Evolutionary conservation across 1,140 invertebrate genomes (phyloP).

Genomic region (Orchesella cincta): DNA sequence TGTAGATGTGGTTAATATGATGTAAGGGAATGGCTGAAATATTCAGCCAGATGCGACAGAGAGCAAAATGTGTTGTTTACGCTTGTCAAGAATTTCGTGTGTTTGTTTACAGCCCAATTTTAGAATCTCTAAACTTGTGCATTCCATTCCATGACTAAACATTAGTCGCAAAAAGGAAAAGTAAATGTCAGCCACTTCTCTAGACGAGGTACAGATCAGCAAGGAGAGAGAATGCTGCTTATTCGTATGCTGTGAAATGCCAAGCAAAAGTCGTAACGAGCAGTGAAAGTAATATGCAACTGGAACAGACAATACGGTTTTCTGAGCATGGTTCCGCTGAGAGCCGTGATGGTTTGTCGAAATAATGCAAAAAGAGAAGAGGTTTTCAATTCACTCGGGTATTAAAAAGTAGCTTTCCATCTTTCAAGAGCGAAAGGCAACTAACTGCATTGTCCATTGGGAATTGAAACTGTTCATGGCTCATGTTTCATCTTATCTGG

Average conservation of each 20-base stretch:
- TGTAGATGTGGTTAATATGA: neutral
- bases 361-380: neutral
- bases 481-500: neutral
- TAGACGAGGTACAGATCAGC: no score
- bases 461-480: neutral
- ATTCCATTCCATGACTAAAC: neutral
- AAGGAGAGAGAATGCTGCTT: no score
- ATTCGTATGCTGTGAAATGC: no score
- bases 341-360: neutral
- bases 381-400: neutral
- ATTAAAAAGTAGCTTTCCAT: neutral
- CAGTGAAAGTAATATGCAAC: no score
- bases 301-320: no score
- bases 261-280: no score
- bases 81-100: constrained; percentile 9
- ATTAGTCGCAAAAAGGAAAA: no score
- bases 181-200: no score
- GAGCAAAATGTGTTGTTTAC: neutral
- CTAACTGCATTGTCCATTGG: neutral
- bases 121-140: neutral
- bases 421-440: neutral
- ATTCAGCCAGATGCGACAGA: constrained; percentile 15
- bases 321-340: neutral
- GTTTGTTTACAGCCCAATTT: constrained; percentile 8
- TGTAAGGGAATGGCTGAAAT: neutral